Base-by-base conservation (phyloP, 2,888 invertebrate genomes). In the Steromphala cineraria region DNA sequence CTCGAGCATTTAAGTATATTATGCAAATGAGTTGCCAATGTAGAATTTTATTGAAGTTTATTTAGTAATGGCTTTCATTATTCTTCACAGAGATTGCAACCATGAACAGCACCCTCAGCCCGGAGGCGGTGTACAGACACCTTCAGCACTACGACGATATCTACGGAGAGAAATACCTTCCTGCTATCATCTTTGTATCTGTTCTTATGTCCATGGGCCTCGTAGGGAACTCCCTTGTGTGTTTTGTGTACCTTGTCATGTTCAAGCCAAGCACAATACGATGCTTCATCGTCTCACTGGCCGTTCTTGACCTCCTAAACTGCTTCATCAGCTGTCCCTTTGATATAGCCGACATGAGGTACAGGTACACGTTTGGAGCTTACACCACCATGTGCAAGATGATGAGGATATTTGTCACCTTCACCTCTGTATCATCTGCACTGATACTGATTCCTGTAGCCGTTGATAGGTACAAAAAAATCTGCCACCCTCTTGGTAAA, bases 381-480 rank as follows among this genome's bases (percentile, higher is more conserved):
- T 19, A 10, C 13, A 15, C 24, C 19, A 21, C 0, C 10, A 36
- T 75, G 15, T 75, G 75, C 52, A 75, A 75, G 52, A 21, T 52
- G 21, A n/a, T 75, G 53, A 10, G 75, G 21, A 10, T 53, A 19
- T 21, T n/a, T 75, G 21, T 3, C n/a, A 21, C 31, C 5, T 77
- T 76, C 53, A 62, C 78, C 15, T 53, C 31, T 19, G 31, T 80
- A 1, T 36, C 74, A 24, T 80, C 82, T 0, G 80, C 40, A 13
- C 15, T 75, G 10, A 53, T 74, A 0, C 75, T 82, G 0, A 55
- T 82, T 8, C 79, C 77, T 8, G 78, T 82, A 17, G 80, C 82
- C 19, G 75, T 78, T 13, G 82, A 82, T 62, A 76, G 82, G n/a
- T 82, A 81, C 71, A 78, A 62, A 53, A 75, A 80, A 17, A 81